Conservation (phyloP, 2,113 vertebrate genomes). For the Bos javanicus region DNA sequence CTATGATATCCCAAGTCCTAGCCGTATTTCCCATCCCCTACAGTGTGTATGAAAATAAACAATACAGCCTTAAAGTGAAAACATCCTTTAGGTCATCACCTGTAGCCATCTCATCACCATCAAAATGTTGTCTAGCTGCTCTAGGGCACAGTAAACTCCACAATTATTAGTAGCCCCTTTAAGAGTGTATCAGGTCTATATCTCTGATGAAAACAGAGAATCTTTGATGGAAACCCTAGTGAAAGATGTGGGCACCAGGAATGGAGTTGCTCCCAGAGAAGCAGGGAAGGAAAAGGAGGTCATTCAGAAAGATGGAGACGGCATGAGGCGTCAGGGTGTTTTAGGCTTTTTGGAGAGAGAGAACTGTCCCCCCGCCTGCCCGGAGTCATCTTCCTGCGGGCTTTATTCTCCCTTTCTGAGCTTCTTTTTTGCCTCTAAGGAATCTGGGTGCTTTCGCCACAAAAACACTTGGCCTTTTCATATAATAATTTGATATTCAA, state of each 20-base stretch:
- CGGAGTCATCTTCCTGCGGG: background rate
- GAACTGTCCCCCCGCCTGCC: background rate
- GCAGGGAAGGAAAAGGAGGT: background rate
- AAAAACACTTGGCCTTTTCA: constrained; percentile 57
- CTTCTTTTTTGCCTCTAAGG: constrained; percentile 10
- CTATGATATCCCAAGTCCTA: background rate
- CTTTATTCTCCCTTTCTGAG: background rate
- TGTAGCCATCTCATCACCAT: rapidly evolving
- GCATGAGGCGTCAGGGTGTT: background rate
- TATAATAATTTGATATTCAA: constrained; percentile 54
- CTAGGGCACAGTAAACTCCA: background rate
- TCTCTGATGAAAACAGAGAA: background rate
- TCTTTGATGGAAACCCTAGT: background rate
- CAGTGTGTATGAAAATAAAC: background rate
- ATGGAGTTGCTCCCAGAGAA: background rate
- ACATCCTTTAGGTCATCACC: background rate
- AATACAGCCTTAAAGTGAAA: background rate
- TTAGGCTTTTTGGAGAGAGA: background rate
- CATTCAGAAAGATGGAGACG: background rate
- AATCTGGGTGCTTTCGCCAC: constrained; percentile 18
- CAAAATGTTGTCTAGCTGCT: background rate
- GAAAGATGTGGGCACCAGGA: background rate
- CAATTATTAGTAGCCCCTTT: background rate
- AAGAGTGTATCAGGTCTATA: background rate
- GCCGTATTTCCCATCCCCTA: background rate